Evolutionary conservation across 2,797 vertebrate species (phyloP).

Genomic region (Australoheros facetus): DNA sequence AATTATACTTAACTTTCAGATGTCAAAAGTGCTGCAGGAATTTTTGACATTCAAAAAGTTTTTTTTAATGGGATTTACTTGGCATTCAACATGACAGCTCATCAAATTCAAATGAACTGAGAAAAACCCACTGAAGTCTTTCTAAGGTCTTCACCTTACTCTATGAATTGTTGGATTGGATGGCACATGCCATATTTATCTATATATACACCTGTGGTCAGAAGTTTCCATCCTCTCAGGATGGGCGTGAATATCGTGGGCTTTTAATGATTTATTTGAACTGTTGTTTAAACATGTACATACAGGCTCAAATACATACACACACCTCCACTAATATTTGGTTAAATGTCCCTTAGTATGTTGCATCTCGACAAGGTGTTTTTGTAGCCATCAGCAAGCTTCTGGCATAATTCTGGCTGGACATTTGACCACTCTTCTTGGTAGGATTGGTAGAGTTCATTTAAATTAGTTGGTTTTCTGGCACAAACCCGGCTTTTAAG

Average conservation of each 20-base stretch:
- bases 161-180: background rate
- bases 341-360: no score
- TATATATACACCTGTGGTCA: background rate
- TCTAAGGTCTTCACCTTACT: background rate
- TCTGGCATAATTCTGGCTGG: no score
- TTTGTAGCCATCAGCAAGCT: no score
- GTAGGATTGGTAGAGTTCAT: no score
- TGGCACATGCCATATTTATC: background rate
- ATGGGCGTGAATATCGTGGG: background rate
- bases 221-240: background rate
- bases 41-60: background rate
- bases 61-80: background rate
- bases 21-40: background rate
- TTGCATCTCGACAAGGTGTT: no score
- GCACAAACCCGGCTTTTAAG: no score
- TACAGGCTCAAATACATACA: no score
- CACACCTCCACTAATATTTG: no score
- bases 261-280: background rate
- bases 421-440: no score
- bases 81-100: background rate
- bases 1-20: background rate
- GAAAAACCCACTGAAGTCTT: background rate
- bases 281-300: no score
- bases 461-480: no score
- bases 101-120: background rate